phyloP scores from a whole-genome alignment of 2,113 vertebrate species.

The Leptobrachium ailaonicum region DNA sequence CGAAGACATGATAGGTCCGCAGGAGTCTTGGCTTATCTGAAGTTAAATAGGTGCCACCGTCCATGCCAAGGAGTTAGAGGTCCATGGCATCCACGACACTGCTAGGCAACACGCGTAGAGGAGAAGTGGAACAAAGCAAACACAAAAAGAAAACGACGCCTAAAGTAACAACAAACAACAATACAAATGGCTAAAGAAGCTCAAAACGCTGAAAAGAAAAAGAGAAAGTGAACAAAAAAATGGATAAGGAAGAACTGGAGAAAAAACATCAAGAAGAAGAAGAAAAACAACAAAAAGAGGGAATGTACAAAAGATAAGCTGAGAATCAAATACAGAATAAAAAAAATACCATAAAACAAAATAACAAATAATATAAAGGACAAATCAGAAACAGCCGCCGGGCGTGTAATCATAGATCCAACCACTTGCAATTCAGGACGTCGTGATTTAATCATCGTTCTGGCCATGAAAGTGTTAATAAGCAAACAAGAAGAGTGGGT shows the following conservation, averaged over 20 bases:
- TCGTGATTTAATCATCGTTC: neutral
- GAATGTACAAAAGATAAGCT: neutral
- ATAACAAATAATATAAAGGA: neutral
- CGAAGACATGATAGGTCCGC: no score
- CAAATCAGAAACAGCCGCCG: neutral
- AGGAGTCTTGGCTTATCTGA: no score
- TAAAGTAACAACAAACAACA: neutral
- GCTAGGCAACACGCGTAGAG: neutral
- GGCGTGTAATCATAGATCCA: no score
- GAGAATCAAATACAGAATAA: constrained; percentile 26
- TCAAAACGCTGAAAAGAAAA: neutral
- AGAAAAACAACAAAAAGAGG: neutral
- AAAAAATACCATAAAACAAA: neutral
- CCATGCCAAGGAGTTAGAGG: neutral
- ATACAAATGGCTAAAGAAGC: neutral
- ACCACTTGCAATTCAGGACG: neutral
- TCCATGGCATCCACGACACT: neutral
- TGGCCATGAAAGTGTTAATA: neutral
- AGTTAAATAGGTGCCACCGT: constrained; percentile 3
- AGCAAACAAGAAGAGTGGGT: neutral
- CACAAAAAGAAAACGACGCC: neutral
- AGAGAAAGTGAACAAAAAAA: neutral
- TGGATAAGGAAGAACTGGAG: neutral
- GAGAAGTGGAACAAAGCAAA: neutral
- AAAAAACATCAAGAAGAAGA: neutral